Evolutionary conservation across 2,888 invertebrate genomes (phyloP).

Genomic region (Ptycholaimellus sp.): DNA sequence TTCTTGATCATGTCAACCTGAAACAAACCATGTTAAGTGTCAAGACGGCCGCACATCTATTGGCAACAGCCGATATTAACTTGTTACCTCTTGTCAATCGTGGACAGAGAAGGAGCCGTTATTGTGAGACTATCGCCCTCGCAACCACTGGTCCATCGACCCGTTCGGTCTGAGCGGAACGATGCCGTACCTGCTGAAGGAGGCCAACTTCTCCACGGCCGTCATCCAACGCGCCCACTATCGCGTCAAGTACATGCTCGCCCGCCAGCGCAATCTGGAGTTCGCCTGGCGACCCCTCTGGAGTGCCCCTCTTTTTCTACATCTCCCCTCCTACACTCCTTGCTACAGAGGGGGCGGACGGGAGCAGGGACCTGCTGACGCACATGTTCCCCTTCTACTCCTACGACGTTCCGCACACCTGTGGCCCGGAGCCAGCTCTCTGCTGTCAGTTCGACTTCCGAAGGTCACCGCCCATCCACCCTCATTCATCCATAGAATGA

Average conservation of each 20-base stretch:
- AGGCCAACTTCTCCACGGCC: slow-evolving; percentile 54
- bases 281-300: slow-evolving; percentile 80
- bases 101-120: no score
- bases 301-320: no score
- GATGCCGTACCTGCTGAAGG: slow-evolving; percentile 54
- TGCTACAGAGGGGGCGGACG: no score
- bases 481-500: no score
- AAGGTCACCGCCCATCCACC: slow-evolving; percentile 55
- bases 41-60: no score
- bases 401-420: slow-evolving; percentile 91
- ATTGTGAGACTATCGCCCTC: slow-evolving; percentile 18
- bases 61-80: no score
- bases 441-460: slow-evolving; percentile 99
- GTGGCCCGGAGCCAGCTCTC: slow-evolving; percentile 71
- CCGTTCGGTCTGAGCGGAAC: slow-evolving; percentile 72
- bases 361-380: slow-evolving; percentile 62
- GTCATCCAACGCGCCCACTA: slow-evolving; percentile 79
- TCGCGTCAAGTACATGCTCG: slow-evolving; percentile 67
- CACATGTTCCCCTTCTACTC: slow-evolving; percentile 99
- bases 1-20: no score
- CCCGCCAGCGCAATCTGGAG: no score
- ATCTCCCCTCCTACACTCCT: no score
- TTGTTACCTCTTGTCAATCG: no score
- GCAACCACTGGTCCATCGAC: slow-evolving; percentile 61
- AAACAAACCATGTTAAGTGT: no score